Percentiles rank a stretch among this genome's conserved stretches.
These are phyloP conservation scores for Drosophila borborema DNA, from an alignment of 2,888 invertebrate genomes.

Conservation along the genomic window DNA sequence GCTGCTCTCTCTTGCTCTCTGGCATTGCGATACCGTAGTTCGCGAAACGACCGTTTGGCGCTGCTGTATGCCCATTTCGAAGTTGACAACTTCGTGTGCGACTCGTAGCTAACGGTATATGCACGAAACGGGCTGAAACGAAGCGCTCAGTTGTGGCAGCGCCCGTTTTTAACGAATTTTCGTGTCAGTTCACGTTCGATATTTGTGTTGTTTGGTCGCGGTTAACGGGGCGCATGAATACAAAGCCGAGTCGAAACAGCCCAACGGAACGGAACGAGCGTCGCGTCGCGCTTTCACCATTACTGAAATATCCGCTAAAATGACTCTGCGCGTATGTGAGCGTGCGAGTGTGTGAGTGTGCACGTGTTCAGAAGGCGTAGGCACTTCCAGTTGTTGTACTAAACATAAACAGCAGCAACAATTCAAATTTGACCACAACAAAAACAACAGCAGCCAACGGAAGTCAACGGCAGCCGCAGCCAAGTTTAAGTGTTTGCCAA, in stretches of 20 bases:
- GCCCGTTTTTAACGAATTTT: constrained; percentile 66
- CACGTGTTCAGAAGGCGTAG: constrained; percentile 26
- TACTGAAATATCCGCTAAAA: constrained; percentile 31
- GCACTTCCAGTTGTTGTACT: constrained; percentile 61
- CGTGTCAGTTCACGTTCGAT: constrained; percentile 85
- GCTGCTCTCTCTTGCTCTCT: constrained; percentile 15
- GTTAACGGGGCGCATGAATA: constrained; percentile 64
- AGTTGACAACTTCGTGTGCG: constrained; percentile 12
- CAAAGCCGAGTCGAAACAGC: constrained; percentile 24
- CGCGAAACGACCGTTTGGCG: constrained; percentile 43
- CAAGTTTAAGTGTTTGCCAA: constrained; percentile 48
- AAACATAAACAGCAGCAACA: constrained; percentile 37
- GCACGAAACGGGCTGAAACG: constrained; percentile 34
- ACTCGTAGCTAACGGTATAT: constrained; percentile 7
- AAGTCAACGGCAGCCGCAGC: constrained; percentile 46
- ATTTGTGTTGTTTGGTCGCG: constrained; percentile 85
- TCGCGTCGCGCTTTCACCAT: constrained; percentile 47
- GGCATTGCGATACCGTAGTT: constrained; percentile 13
- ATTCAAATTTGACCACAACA: constrained; percentile 35
- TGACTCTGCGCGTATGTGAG: constrained; percentile 20
- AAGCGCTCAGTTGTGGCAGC: constrained; percentile 43
- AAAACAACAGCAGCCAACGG: constrained; percentile 24
- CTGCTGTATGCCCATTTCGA: constrained; percentile 15
- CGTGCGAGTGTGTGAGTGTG: constrained; percentile 3
- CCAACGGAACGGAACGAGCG: constrained; percentile 44